Percentiles rank a stretch among this genome's conserved stretches.
phyloP scores from a whole-genome alignment of 37 sponge, comb jelly and placozoan species.

The Mnemiopsis leidyi region DNA sequence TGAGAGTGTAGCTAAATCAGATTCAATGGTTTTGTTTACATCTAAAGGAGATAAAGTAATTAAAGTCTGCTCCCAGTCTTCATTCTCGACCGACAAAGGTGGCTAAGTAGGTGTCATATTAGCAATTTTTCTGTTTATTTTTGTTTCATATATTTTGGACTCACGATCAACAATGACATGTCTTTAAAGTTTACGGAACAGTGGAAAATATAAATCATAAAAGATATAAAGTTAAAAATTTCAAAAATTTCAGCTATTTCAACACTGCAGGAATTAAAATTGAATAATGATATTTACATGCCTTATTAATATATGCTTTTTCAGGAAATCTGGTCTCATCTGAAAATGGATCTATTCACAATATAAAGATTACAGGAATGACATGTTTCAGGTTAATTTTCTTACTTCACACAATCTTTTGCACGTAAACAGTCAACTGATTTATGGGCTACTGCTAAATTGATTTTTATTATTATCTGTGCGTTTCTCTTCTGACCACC shows the following conservation, averaged over 20 bases:
- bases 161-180: too few relatives aligned
- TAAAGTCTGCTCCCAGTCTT: neutral
- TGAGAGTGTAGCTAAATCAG: neutral
- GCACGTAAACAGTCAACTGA: neutral
- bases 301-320: neutral
- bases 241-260: too few relatives aligned
- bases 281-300: too few relatives aligned
- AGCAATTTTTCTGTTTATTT: too few relatives aligned
- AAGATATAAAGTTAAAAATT: too few relatives aligned
- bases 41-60: slow-evolving; percentile 15
- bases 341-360: neutral
- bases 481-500: too few relatives aligned
- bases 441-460: too few relatives aligned
- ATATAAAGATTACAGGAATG: slow-evolving; percentile 20
- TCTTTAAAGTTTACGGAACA: too few relatives aligned
- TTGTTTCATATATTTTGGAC: too few relatives aligned
- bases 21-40: neutral
- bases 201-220: too few relatives aligned
- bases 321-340: slow-evolving; percentile 20
- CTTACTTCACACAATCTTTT: neutral
- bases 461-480: too few relatives aligned
- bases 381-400: slow-evolving; percentile 53
- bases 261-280: too few relatives aligned
- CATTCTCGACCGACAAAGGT: neutral
- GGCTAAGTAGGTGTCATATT: neutral